Evolutionary conservation across 2,797 vertebrate species (phyloP), one percentile per base, ranked within the genome.

Genomic region (Sebastes aleutianus): DNA sequence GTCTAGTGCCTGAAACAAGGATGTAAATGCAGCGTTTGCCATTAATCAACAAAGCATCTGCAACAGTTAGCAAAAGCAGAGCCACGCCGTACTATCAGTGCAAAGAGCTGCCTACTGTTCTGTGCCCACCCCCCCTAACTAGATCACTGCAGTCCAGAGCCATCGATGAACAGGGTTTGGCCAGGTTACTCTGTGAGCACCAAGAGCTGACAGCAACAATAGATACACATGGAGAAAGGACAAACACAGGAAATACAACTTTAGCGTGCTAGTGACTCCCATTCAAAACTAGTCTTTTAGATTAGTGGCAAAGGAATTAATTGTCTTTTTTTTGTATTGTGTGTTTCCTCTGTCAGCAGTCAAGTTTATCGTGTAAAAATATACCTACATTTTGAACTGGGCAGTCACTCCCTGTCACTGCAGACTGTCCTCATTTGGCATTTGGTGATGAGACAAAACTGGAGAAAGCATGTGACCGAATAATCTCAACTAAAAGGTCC

Each of bases 1-100:
- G 82, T 85, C 74, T 87, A 95, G 94, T 96, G 95, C 95, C 95
- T 95, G 91, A 93, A 92, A 88, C 66, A 79, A 89, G 82, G 88
- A 88, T 85, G 84, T 80, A 84, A 89, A 83, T 73, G 88, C 92
- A 92, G 91, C 88, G 11, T 88, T 92, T 94, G 85, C 89, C 85
- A 77, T 91, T 80, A 87, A 91, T 92, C 88, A 91, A 70, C 72
- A 80, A 83, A 79, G 77, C 56, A 80, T 89, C 84, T 90, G 89
- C 85, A 76, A 43, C 79, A 54, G 54, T 86, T 82, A 85, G 72
- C 75, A 75, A 86, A 47, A 79, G 86, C 90, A 88, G 87, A 93
- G 81, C 79, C 77, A 81, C 77, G 72, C 39, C 32, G 31, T 82
- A 72, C 84, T 80, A 73, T 89, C 82, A 66, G 87, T 79, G 91